Evolutionary conservation across 2,888 invertebrate species (phyloP), one percentile per base, ranked within the genome.

Genomic region (Augiades crinisus): DNA sequence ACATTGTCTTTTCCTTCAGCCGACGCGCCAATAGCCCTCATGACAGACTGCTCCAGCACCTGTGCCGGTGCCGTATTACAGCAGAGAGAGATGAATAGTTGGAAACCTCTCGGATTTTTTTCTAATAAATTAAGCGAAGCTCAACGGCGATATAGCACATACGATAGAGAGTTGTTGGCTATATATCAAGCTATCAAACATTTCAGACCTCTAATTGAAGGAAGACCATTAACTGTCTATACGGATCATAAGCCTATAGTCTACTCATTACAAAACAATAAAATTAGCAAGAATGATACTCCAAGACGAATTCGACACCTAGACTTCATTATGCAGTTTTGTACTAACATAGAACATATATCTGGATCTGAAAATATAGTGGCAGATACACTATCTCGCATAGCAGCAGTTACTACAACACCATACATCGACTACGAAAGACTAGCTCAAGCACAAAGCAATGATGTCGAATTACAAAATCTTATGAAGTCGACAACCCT

Each of bases 261-360:
- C 6, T 5, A 24, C n/a, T n/a, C n/a, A n/a, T n/a, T n/a, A n/a
- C n/a, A n/a, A n/a, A n/a, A 24, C 24, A 24, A 24, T 24, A 24
- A 24, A 8, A 8, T 31, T 12, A 7, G 43, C 19, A 43, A 17
- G 8, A 45, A 34, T 22, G 22, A 45, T 5, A 45, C 45, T 8
- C 33, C 34, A 22, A 17, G 45, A 22, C 19, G 45, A 45, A 10
- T 33, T 19, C 16, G 45, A 13, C 45, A 45, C 12, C 22, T 45
- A 14, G 34, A 45, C 19, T 45, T 44, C 19, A 31, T 44, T 31
- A 31, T 30, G 30, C 44, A 44, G 24, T 44, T 44, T 44, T 44
- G 44, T 44, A 44, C 31, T 10, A 14, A 3, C 4, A 19, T 44
- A 17, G 13, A 44, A 31, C 31, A 44, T 17, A 44, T 44, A 31